phyloP scores from a whole-genome alignment of 2,797 vertebrate species.

The Gambelia wislizenii region DNA sequence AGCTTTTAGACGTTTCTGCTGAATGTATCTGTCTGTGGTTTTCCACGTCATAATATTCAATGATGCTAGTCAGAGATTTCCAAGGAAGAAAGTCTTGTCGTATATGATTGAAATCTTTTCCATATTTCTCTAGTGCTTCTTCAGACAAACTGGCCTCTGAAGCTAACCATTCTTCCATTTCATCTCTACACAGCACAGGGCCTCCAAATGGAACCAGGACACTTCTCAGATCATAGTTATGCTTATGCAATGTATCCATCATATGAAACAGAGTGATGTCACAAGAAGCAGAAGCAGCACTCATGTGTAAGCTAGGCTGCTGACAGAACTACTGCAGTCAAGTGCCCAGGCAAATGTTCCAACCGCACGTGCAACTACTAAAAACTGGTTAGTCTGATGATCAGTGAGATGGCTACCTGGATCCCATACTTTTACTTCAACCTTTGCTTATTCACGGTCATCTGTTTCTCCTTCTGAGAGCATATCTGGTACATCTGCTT shows the following conservation, averaged over 20 bases:
- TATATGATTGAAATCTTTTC: conserved; percentile 99
- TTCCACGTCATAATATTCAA: too few relatives aligned
- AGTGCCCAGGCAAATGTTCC: conserved; percentile 95
- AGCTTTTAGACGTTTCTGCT: conserved; percentile 98
- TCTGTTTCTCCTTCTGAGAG: conserved; percentile 94
- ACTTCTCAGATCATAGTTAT: conserved; percentile 93
- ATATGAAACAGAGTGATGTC: conserved; percentile 98
- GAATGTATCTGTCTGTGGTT: too few relatives aligned
- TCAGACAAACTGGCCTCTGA: conserved; percentile 97
- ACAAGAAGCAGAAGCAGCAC: conserved; percentile 94
- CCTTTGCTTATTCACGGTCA: conserved; percentile 94
- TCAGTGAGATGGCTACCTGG: conserved; percentile 95
- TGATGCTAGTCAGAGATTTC: too few relatives aligned
- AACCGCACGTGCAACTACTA: conserved; percentile 95
- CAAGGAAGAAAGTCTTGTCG: conserved; percentile 99
- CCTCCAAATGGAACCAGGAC: conserved; percentile 94
- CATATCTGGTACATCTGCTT: conserved; percentile 98
- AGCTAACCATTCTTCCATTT: conserved; percentile 98
- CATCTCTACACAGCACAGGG: conserved; percentile 93
- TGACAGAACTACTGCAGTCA: conserved; percentile 96
- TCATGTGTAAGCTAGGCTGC: conserved; percentile 98
- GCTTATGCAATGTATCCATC: conserved; percentile 95
- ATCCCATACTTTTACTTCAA: conserved; percentile 98
- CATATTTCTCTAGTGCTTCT: conserved; percentile 96
- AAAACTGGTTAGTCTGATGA: conserved; percentile 98